phyloP scores from a whole-genome alignment of 2,113 vertebrate species.

The Lathamus discolor region DNA sequence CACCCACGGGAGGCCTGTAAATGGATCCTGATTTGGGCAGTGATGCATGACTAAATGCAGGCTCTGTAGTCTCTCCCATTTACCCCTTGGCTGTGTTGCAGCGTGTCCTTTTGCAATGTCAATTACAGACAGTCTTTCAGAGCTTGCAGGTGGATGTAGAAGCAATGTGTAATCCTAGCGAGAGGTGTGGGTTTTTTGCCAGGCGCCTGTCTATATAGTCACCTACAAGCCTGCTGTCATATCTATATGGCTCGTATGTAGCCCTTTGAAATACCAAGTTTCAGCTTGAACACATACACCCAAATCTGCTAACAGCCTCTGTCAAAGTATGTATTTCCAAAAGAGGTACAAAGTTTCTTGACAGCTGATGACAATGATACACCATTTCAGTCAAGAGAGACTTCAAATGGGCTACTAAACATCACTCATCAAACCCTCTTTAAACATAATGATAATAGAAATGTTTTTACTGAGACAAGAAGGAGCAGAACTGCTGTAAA shows the following conservation, averaged over 20 bases:
- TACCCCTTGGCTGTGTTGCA: background rate
- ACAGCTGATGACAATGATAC: background rate
- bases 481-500: background rate
- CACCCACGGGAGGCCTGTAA: background rate
- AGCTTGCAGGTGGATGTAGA: background rate
- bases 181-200: background rate
- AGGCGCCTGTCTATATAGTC: background rate
- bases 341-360: background rate
- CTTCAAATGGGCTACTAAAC: background rate
- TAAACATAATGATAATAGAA: background rate
- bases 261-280: background rate
- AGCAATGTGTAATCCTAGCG: fast-evolving
- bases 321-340: background rate
- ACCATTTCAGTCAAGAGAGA: background rate
- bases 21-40: background rate
- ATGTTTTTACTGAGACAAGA: background rate
- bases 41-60: background rate
- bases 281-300: background rate
- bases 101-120: background rate
- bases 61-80: background rate
- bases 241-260: background rate
- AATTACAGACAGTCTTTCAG: background rate
- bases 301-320: background rate
- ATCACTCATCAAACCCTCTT: background rate
- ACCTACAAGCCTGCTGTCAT: background rate